Percentiles rank a stretch among this genome's conserved stretches.
These are phyloP conservation scores for Melanostoma mellinum DNA, from an alignment of 2,888 invertebrate genomes.

Conservation along the genomic window DNA sequence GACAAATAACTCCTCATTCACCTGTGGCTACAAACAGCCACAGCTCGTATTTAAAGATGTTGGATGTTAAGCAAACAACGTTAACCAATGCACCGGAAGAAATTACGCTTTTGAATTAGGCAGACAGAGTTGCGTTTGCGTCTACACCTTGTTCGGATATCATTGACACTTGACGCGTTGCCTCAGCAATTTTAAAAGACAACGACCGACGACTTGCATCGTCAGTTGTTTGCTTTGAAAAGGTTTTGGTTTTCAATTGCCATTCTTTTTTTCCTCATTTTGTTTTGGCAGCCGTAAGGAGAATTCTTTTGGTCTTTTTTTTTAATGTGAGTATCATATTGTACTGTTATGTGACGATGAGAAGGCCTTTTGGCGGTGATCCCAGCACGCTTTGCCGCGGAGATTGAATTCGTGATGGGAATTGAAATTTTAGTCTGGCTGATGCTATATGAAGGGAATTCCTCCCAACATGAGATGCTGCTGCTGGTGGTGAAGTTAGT, in stretches of 20 bases:
- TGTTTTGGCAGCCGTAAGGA: neutral
- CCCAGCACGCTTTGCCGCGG: slow-evolving; percentile 52
- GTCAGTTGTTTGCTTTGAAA: slow-evolving; percentile 47
- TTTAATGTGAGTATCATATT: neutral
- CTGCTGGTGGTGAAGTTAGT: slow-evolving; percentile 19
- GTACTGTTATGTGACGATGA: slow-evolving; percentile 47
- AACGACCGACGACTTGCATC: neutral
- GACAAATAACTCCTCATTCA: slow-evolving; percentile 22
- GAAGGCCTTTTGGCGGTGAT: slow-evolving; percentile 60
- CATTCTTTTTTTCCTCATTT: neutral
- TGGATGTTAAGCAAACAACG: slow-evolving; percentile 54
- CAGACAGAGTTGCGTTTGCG: neutral
- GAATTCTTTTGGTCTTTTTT: slow-evolving; percentile 1
- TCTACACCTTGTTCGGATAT: slow-evolving; percentile 18
- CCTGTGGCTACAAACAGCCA: neutral
- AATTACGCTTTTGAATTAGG: slow-evolving; percentile 46
- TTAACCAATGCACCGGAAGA: slow-evolving; percentile 66
- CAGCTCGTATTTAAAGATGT: slow-evolving; percentile 12
- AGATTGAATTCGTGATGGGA: slow-evolving; percentile 68
- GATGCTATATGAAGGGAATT: slow-evolving; percentile 46
- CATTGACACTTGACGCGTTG: slow-evolving; percentile 47
- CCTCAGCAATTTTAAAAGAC: slow-evolving; percentile 15
- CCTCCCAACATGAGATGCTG: slow-evolving; percentile 4
- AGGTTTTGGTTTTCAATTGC: slow-evolving; percentile 26
- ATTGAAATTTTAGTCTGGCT: slow-evolving; percentile 41